These are phyloP conservation scores for Dicyrtomina minuta DNA, from an alignment of 2,888 invertebrate species.

Conservation along the genomic window DNA sequence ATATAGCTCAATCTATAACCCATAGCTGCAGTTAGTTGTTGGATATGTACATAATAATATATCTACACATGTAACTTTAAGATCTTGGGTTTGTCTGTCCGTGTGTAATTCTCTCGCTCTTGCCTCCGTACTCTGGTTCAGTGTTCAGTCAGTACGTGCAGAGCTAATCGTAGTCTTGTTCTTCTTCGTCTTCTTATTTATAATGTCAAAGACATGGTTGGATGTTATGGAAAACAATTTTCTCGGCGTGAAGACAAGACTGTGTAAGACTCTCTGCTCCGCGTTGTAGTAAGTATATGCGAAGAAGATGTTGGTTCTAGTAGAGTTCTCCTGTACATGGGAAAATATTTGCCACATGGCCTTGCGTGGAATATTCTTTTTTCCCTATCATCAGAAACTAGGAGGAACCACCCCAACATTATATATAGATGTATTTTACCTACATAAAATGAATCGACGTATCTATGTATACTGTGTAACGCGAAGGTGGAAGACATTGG, in stretches of 20 bases:
- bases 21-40: too few species aligned
- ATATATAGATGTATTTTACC: conserved; percentile 2
- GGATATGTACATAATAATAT: too few species aligned
- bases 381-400: conserved; percentile 12
- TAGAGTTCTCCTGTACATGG: conserved; percentile 27
- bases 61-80: too few species aligned
- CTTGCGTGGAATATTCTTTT: conserved; percentile 20
- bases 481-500: conserved; percentile 19
- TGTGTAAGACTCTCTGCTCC: conserved; percentile 3
- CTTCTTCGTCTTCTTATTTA: conserved; percentile 4
- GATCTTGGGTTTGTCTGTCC: too few species aligned
- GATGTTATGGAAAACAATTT: conserved; percentile 17
- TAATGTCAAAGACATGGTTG: conserved; percentile 19
- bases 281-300: background rate
- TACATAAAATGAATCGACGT: conserved; percentile 2
- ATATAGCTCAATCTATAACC: too few species aligned
- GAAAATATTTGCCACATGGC: conserved; percentile 37
- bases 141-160: background rate
- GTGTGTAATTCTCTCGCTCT: too few species aligned
- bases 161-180: conserved; percentile 7
- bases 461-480: background rate
- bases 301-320: conserved; percentile 11
- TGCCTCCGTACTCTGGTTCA: too few species aligned
- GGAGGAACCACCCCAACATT: conserved; percentile 25
- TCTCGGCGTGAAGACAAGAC: conserved; percentile 20